Base-by-base conservation (phyloP, 2,797 vertebrate species). In the Amblyraja radiata region DNA sequence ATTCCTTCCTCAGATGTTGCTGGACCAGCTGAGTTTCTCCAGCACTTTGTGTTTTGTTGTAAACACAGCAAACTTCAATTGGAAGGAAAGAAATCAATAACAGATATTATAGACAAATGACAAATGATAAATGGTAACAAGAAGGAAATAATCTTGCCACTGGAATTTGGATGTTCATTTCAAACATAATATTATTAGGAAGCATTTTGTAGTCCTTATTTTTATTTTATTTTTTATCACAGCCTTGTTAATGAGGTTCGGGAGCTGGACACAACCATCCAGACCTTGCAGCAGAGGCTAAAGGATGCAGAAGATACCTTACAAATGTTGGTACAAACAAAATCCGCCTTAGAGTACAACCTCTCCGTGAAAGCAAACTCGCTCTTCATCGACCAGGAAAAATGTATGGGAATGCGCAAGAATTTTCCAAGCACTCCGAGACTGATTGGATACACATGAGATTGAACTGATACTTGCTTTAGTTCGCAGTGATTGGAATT, bases 341-440 rank as follows among this genome's bases (percentile, higher is more conserved):
- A 98, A 95, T 95, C 97, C 0, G 94, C 96, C 93, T 94, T 99
- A 95, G 98, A 99, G 94, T 97, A 99, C 0, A 98, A 99, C 93
- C 96, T 99, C 92, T 97, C 97, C 0, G 80, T 99, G 95, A 99
- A 99, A 95, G 97, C 97, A 95, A 98, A 99, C 95, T 97, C 98
- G 0, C 96, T 99, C 58, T 99, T 98, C 96, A 96, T 99, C 6
- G 98, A 99, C 94, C 98, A 98, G 95, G 98, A 99, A 93, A 98
- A 98, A 94, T 99, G 98, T 95, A 98, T 99, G 98, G 97, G 97
- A 93, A 98, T 98, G 96, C 97, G 97, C 80, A 98, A 97, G 95
- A 97, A 95, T 94, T 99, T 98, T 93, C 98, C 98, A 94, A 98
- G 96, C 95, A 97, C 97, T 0, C 96, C 96, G 0, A 96, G 98